Evolutionary conservation across 2,888 invertebrate genomes (phyloP), one percentile per base, ranked within the genome.

Genomic region (Eristalinus aeneus): DNA sequence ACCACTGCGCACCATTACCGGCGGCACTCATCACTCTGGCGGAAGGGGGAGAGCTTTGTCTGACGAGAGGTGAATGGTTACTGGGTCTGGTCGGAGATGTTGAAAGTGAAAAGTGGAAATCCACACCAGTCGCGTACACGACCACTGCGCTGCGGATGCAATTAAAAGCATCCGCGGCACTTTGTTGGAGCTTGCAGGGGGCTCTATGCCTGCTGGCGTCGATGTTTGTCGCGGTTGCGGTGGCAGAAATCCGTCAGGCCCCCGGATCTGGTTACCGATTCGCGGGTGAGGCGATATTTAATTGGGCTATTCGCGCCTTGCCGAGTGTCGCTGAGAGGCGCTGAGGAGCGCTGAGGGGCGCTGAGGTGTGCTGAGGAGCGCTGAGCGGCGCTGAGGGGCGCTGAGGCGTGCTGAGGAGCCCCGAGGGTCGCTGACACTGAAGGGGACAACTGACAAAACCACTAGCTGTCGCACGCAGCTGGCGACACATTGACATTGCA

Each of bases 371-470:
- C n/a, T n/a, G n/a, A n/a, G n/a, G n/a, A n/a, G n/a, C n/a, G n/a
- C n/a, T n/a, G n/a, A n/a, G n/a, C n/a, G n/a, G n/a, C n/a, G n/a
- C n/a, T n/a, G n/a, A n/a, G n/a, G n/a, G n/a, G n/a, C n/a, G n/a
- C n/a, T n/a, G n/a, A n/a, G n/a, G n/a, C n/a, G n/a, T n/a, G n/a
- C n/a, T n/a, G n/a, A n/a, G n/a, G n/a, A n/a, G n/a, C n/a, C n/a
- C n/a, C n/a, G 27, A 79, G 67, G 79, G 72, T 79, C 79, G 67
- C 12, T 79, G 79, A 79, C 79, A 61, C 39, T 27, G 63, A 76
- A 61, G 10, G 54, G 12, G 67, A 39, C 31, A 34, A 68, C 23
- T 53, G n/a, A 53, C 58, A 53, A 27, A 60, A 67, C 76, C 68
- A 54, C 68, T 5, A 68, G 16, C 23, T 39, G 27, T 16, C 68